Percentiles rank a stretch among this genome's conserved stretches.
Conservation (phyloP, 2,888 invertebrate species). For the Scaptomyza parva region DNA sequence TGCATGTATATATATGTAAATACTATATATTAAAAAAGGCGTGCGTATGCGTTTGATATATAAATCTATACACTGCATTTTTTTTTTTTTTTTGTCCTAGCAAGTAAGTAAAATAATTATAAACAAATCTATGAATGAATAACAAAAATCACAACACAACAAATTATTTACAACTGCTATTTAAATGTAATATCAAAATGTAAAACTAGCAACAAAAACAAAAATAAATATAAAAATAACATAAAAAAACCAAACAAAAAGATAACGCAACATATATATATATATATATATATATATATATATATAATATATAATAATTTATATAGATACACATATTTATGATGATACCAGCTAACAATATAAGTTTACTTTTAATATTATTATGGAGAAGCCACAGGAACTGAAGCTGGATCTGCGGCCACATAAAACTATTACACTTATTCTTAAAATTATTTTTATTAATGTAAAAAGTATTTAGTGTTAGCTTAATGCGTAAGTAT, state of each 20-base stretch:
- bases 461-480: constrained; percentile 83
- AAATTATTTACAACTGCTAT: constrained; percentile 58
- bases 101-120: constrained; percentile 73
- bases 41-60: constrained; percentile 27
- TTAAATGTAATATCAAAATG: constrained; percentile 74
- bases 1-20: constrained; percentile 26
- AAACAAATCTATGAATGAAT: constrained; percentile 56
- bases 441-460: constrained; percentile 64
- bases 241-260: constrained; percentile 57
- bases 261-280: constrained; percentile 34
- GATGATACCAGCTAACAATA: constrained; percentile 57
- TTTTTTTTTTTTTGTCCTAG: constrained; percentile 76
- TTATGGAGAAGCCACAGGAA: constrained; percentile 49
- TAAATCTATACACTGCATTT: constrained; percentile 71
- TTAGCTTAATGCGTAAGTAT: constrained; percentile 83
- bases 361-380: constrained; percentile 65
- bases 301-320: neutral
- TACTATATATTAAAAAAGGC: constrained; percentile 7
- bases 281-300: constrained; percentile 1
- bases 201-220: constrained; percentile 55
- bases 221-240: constrained; percentile 13
- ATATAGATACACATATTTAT: constrained; percentile 8
- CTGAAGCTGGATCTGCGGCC: constrained; percentile 42
- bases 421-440: constrained; percentile 51
- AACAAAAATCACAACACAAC: constrained; percentile 32